Evolutionary conservation across 2,797 vertebrate genomes (phyloP).

Genomic region (Micropoecilia bifurca): DNA sequence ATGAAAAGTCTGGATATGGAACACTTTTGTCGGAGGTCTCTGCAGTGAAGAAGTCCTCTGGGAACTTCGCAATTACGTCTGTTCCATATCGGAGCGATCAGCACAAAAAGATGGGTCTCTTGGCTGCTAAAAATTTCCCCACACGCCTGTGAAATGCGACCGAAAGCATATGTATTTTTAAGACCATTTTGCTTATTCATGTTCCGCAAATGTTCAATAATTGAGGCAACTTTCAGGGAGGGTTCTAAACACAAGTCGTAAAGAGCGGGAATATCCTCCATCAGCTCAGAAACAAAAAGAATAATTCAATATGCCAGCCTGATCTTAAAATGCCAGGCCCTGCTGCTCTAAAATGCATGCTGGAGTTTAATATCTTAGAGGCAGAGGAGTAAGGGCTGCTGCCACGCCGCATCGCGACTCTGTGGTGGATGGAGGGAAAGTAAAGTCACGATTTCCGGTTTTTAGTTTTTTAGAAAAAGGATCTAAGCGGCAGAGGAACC

Average conservation of each 20-base stretch:
- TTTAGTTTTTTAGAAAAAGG: too few species aligned
- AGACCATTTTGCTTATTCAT: slow-evolving; percentile 68
- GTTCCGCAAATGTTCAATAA: slow-evolving; percentile 57
- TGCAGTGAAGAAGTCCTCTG: slow-evolving; percentile 36
- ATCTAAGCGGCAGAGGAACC: too few species aligned
- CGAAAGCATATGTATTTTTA: slow-evolving; percentile 64
- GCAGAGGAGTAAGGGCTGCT: slow-evolving; percentile 26
- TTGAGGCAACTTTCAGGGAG: slow-evolving; percentile 54
- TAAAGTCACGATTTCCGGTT: background rate
- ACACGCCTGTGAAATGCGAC: slow-evolving; percentile 25
- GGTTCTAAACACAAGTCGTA: slow-evolving; percentile 44
- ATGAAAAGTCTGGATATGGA: slow-evolving; percentile 20
- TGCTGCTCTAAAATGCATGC: slow-evolving; percentile 51
- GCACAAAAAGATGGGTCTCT: slow-evolving; percentile 26
- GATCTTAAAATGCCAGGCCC: slow-evolving; percentile 40
- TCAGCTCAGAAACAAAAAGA: slow-evolving; percentile 64
- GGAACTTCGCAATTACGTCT: slow-evolving; percentile 38
- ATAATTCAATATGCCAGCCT: slow-evolving; percentile 47
- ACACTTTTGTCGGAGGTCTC: slow-evolving; percentile 32
- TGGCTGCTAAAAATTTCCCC: slow-evolving; percentile 21
- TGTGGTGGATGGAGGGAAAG: slow-evolving; percentile 2
- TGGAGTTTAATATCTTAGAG: slow-evolving; percentile 41
- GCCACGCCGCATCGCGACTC: slow-evolving; percentile 1
- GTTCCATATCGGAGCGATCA: slow-evolving; percentile 43
- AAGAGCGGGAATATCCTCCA: slow-evolving; percentile 35